Evolutionary conservation across 2,797 vertebrate species (phyloP), one percentile per base, ranked within the genome.

Genomic region (Argya squamiceps): DNA sequence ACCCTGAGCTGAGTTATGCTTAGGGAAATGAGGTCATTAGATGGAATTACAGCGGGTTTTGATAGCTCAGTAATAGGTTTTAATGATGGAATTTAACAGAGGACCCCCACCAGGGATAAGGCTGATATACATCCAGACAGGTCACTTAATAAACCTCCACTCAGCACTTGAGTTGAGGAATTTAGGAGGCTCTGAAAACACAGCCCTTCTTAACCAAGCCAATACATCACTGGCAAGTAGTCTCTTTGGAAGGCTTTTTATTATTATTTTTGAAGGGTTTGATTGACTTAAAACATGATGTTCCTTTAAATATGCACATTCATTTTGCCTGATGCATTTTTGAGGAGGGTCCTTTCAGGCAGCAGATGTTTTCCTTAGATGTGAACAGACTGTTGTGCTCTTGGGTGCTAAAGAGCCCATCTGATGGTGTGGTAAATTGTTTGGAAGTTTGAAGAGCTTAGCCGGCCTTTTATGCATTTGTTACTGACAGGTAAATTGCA

Each of bases 21-120:
- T 99, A 99, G 98, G 99, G 98, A 99, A 99, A 99, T 99, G 98
- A 99, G 98, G 98, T 99, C 98, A 97, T 99, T 99, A 99, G 98
- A 98, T 94, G 97, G 99, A 98, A 98, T 99, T 99, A 99, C 97
- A 98, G 98, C 96, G 24, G 97, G 98, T 92, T 98, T 98, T 98
- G 98, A 99, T 99, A 98, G 99, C 98, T 98, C 52, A 2, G 98
- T 99, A 99, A 99, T 99, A 99, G 99, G 98, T 99, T 99, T 99
- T 99, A 99, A 99, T 98, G 98, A 98, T 98, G 98, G 98, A 99
- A 98, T 99, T 99, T 98, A 98, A 98, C 98, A 97, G 88, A 95
- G 97, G 89, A 97, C 97, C 95, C 97, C 98, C 98, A 98, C 97
- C 62, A 98, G 99, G 99, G 98, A 98, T 97, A 97, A 97, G 96